These are phyloP conservation scores for Onthophagus sagittarius DNA, from an alignment of 2,888 invertebrate genomes.

Conservation along the genomic window DNA sequence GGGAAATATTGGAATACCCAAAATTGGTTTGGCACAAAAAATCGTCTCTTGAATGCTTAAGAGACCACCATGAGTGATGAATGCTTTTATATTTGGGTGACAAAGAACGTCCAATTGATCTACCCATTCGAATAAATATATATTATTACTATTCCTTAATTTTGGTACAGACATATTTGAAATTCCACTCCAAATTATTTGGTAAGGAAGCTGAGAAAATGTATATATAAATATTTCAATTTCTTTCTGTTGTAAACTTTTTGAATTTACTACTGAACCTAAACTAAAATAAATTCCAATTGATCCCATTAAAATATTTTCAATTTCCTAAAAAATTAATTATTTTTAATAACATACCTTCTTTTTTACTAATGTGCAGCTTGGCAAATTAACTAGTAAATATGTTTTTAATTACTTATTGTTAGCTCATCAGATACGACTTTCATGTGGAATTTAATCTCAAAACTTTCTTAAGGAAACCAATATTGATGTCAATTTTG, in stretches of 20 bases:
- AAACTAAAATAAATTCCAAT: slow-evolving; percentile 46
- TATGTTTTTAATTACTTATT: too few species aligned
- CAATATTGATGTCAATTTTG: too few species aligned
- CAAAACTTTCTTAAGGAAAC: too few species aligned
- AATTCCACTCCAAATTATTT: slow-evolving; percentile 34
- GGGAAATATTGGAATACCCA: slow-evolving; percentile 55
- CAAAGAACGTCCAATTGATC: slow-evolving; percentile 24
- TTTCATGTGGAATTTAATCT: too few species aligned
- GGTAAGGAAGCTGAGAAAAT: slow-evolving; percentile 20
- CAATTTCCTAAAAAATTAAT: slow-evolving; percentile 44
- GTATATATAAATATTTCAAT: slow-evolving; percentile 13
- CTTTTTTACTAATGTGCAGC: neutral
- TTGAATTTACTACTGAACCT: slow-evolving; percentile 31
- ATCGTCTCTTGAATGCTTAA: slow-evolving; percentile 59
- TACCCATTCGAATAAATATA: slow-evolving; percentile 20
- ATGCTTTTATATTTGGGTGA: slow-evolving; percentile 55
- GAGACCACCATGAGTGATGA: slow-evolving; percentile 62
- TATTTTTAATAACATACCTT: neutral
- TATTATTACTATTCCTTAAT: neutral
- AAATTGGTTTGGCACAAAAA: slow-evolving; percentile 54
- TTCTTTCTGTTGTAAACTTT: neutral
- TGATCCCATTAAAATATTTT: slow-evolving; percentile 37
- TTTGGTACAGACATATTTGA: slow-evolving; percentile 19
- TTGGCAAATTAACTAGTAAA: too few species aligned
- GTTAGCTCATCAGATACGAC: too few species aligned